Evolutionary conservation across 1,140 invertebrate genomes (phyloP).

Genomic region (Drosophila tristis): DNA sequence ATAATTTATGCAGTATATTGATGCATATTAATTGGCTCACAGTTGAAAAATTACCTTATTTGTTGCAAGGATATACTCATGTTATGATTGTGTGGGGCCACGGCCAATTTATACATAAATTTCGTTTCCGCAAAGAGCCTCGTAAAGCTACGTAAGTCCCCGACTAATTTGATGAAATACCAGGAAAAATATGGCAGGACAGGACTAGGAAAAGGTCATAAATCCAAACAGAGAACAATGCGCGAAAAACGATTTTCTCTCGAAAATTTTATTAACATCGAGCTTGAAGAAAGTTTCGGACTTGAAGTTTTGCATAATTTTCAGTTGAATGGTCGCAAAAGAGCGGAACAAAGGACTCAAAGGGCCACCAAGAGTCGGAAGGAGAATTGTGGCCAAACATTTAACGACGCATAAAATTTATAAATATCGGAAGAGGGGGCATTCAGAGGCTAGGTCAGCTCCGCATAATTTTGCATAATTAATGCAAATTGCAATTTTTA

Average conservation of each 20-base stretch:
- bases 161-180: conserved; percentile 21
- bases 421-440: conserved; percentile 42
- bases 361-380: neutral
- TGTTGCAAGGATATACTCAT: too few relatives aligned
- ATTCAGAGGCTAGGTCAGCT: conserved; percentile 32
- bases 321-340: conserved; percentile 57
- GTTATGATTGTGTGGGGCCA: too few relatives aligned
- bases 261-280: conserved; percentile 47
- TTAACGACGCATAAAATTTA: conserved; percentile 73
- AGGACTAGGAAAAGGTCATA: conserved; percentile 35
- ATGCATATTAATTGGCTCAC: too few relatives aligned
- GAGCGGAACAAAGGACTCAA: conserved; percentile 35
- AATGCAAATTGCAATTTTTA: conserved; percentile 62
- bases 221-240: conserved; percentile 45
- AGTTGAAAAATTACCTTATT: too few relatives aligned
- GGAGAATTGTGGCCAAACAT: conserved; percentile 46
- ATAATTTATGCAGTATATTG: too few relatives aligned
- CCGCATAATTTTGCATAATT: conserved; percentile 65
- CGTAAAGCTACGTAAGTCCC: neutral
- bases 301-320: conserved; percentile 69
- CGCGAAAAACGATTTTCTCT: conserved; percentile 3
- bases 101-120: too few relatives aligned
- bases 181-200: conserved; percentile 2
- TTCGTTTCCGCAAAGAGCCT: neutral
- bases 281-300: conserved; percentile 49